Evolutionary conservation across 2,888 invertebrate species (phyloP), one percentile per base, ranked within the genome.

Genomic region (Clepsis dumicolana): DNA sequence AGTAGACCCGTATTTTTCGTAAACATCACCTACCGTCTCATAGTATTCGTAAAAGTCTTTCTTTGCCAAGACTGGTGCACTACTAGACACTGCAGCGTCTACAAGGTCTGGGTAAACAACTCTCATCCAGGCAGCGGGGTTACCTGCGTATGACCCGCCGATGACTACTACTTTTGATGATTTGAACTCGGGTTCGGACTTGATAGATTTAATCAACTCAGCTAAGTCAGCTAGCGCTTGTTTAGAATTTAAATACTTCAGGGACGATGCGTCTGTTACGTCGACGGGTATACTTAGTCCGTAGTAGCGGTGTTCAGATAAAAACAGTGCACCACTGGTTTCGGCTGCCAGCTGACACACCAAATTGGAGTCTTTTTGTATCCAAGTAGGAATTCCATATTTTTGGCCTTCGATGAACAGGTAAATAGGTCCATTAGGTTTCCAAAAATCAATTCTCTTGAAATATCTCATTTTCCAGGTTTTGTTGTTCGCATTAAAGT

Each of bases 81-180:
- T 92, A 67, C 91, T 91, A 0, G 91, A 85, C 38, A 91, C 77
- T 10, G 87, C 90, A 25, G 90, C 91, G 72, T 91, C 86, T 0
- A 92, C 82, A 67, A 90, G 74, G 16, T 86, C 73, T 12, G 92
- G 89, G 70, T 92, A 91, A 0, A 88, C 53, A 1, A 88, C 71
- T 72, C 79, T 87, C 82, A 91, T 84, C 92, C 92, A 92, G 1
- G 89, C 90, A 25, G 93, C 92, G 72, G 92, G 82, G 64, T 91
- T 93, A 7, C 89, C 92, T 1, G 91, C 81, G 65, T 93, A 92
- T 2, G 91, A 92, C 10, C 91, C 91, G 35, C 92, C 93, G 24
- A 92, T 78, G 1, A 89, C 83, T 0, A 93, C 86, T 0, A 91
- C 83, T 79, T 91, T 91, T 1, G 90, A 89, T 1, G 73, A 73